Base-by-base conservation (phyloP, 2,888 invertebrate genomes). In the Andrena fulva region DNA sequence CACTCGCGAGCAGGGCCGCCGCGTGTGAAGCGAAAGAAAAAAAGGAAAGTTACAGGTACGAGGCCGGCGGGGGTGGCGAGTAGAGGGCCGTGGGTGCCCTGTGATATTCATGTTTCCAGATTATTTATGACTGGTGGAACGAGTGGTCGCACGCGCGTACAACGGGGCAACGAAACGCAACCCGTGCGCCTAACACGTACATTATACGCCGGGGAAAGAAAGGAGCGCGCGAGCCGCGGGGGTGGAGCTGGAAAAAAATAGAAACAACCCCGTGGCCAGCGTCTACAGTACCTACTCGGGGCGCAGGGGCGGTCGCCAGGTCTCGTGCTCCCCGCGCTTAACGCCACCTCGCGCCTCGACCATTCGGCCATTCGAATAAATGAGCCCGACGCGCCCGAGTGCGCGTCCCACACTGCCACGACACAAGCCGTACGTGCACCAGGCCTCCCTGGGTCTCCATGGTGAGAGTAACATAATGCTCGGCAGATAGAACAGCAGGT, bases 91-190 rank as follows among this genome's bases (percentile, higher is more conserved):
- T 27, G 68, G 74, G 79, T 84, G 85, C 86, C 83, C 86, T 89
- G 89, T 89, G 90, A 91, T 91, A 92, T 91, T 91, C 90, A 90
- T 91, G 91, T 92, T 90, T 85, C 85, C 80, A 87, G 87, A 90
- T 92, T 92, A 92, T 92, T 92, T 92, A 92, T 89, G 91, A 88
- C 88, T 85, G 70, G 74, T 77, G 87, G 88, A 91, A 91, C 90
- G 90, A 90, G 89, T 86, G 85, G 87, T 84, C 90, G 89, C 91
- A 92, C 91, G 91, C 91, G 91, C 91, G 90, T 90, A 84, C 84
- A 82, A 79, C 83, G 74, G 66, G 59, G 80, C 69, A 76, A 81
- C 86, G 89, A 83, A 82, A 90, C 89, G 89, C 89, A 87, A 88
- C 83, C 90, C 90, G 88, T 91, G 90, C 89, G 87, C 82, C 87